Evolutionary conservation across 2,888 invertebrate genomes (phyloP).

Genomic region (Alitta virens): DNA sequence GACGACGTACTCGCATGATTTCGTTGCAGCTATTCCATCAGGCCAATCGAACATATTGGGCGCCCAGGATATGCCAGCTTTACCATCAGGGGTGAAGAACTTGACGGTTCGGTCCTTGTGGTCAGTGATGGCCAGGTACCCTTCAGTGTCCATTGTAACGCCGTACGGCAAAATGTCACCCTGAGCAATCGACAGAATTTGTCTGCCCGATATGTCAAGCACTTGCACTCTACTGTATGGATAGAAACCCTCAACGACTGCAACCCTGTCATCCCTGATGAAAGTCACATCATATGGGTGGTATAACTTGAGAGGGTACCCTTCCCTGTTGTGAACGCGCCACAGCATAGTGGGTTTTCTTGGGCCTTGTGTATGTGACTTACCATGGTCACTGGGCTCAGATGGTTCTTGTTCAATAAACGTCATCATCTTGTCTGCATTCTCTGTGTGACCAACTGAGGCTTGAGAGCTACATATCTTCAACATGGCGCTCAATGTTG

Average conservation of each 20-base stretch:
- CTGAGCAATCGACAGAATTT: conserved; percentile 10
- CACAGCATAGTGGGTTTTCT: conserved; percentile 6
- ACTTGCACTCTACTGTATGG: conserved; percentile 25
- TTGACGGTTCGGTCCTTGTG: conserved; percentile 25
- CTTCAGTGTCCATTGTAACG: conserved; percentile 14
- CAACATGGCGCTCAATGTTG: no score
- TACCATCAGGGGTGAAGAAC: conserved; percentile 11
- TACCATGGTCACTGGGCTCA: no score
- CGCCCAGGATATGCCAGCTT: conserved; percentile 16
- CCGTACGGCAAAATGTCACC: conserved; percentile 24
- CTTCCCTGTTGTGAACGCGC: conserved; percentile 9
- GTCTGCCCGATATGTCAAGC: conserved; percentile 9
- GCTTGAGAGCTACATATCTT: no score
- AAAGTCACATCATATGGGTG: conserved; percentile 23
- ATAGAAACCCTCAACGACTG: conserved; percentile 23
- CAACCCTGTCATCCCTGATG: conserved; percentile 9
- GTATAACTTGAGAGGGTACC: conserved; percentile 11
- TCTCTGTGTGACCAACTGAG: no score
- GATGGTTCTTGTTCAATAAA: no score
- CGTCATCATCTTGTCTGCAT: no score
- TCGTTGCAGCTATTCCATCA: conserved; percentile 20
- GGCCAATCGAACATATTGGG: conserved; percentile 25
- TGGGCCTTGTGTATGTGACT: background rate
- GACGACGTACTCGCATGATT: conserved; percentile 14
- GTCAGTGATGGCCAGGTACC: conserved; percentile 23